phyloP scores from a whole-genome alignment of 2,888 invertebrate species.

The Exephanes ischioxanthus region DNA sequence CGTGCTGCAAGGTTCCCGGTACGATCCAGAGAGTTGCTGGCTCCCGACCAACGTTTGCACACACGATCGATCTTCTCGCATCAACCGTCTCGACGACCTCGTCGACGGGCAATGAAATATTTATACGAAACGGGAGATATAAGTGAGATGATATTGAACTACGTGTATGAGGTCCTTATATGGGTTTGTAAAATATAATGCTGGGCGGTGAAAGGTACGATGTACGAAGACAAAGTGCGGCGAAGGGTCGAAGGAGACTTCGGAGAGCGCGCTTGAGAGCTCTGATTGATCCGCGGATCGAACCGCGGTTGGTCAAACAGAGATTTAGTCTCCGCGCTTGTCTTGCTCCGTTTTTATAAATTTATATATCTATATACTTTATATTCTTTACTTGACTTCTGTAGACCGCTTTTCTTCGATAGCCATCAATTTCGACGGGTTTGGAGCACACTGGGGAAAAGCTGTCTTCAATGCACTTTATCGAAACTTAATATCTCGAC shows the following conservation, averaged over 20 bases:
- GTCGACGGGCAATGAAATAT: conserved; percentile 51
- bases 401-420: neutral
- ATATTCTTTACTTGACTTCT: neutral
- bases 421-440: neutral
- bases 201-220: neutral
- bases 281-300: conserved; percentile 28
- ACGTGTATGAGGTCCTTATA: neutral
- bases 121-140: conserved; percentile 45
- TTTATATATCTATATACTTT: neutral
- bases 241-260: neutral
- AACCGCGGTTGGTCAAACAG: conserved; percentile 4
- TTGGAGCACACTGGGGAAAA: too few relatives aligned
- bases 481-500: too few relatives aligned
- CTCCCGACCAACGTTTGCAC: conserved; percentile 45
- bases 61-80: conserved; percentile 55
- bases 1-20: conserved; percentile 8
- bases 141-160: conserved; percentile 37
- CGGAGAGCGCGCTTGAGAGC: neutral
- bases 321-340: neutral
- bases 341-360: neutral
- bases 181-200: neutral
- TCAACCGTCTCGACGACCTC: conserved; percentile 1
- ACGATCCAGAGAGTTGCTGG: conserved; percentile 41
- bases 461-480: too few relatives aligned
- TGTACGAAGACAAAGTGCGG: conserved; percentile 14